Conservation (phyloP, 2,888 invertebrate species). For the Dynastes maya region DNA sequence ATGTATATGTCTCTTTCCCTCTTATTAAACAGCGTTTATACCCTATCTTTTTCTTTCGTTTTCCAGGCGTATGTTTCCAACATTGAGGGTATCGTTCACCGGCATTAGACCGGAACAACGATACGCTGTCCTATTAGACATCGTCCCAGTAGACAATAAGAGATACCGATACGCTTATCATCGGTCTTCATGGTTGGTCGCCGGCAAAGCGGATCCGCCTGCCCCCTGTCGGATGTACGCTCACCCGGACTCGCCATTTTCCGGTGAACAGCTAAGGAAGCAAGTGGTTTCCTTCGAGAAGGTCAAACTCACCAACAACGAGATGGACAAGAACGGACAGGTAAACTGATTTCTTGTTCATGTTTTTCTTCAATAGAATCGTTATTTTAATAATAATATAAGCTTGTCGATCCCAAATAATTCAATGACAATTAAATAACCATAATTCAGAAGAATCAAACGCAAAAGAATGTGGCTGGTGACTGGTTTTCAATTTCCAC, state of each 20-base stretch:
- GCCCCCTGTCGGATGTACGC: slow-evolving; percentile 81
- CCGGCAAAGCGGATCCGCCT: slow-evolving; percentile 87
- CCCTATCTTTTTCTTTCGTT: slow-evolving; percentile 57
- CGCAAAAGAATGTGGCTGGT: no score
- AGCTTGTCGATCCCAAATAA: no score
- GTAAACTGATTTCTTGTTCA: slow-evolving; percentile 68
- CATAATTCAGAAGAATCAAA: not conserved
- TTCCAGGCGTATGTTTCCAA: slow-evolving; percentile 88
- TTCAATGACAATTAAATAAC: no score
- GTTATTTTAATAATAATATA: not conserved
- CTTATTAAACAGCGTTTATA: not conserved
- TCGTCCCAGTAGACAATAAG: slow-evolving; percentile 86
- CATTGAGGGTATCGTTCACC: slow-evolving; percentile 82
- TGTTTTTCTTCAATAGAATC: not conserved
- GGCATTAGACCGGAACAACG: slow-evolving; percentile 78
- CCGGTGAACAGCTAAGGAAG: slow-evolving; percentile 83
- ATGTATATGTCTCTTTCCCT: not conserved
- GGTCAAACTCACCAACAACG: slow-evolving; percentile 88
- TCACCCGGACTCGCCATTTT: slow-evolving; percentile 88
- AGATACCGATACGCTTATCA: slow-evolving; percentile 88
- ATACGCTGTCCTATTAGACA: slow-evolving; percentile 85
- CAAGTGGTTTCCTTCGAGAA: slow-evolving; percentile 89
- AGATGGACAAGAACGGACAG: slow-evolving; percentile 85
- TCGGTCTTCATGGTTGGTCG: slow-evolving; percentile 86
- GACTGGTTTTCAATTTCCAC: no score